Percentiles rank a stretch among this genome's conserved stretches.
Conservation (phyloP, 2,888 invertebrate species). For the Agriopis marginaria region DNA sequence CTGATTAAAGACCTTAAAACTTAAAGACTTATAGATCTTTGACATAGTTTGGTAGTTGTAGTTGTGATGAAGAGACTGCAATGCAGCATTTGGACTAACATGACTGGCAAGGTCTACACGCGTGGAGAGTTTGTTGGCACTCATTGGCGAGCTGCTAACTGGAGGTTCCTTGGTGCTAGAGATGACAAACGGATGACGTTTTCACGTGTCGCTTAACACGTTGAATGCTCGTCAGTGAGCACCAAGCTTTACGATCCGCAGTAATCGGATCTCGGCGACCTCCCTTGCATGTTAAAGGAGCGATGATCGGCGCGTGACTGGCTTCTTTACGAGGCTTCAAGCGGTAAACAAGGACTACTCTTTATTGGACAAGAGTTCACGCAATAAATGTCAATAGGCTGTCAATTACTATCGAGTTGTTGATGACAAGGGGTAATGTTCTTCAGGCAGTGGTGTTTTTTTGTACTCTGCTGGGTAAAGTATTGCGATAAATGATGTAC, state of each 20-base stretch:
- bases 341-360: constrained; percentile 10
- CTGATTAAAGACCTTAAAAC: too few relatives aligned
- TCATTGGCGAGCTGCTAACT: too few relatives aligned
- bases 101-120: too few relatives aligned
- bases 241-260: constrained; percentile 2
- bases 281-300: neutral
- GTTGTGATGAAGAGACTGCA: too few relatives aligned
- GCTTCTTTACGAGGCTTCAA: constrained; percentile 6
- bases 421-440: neutral
- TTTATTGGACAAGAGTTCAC: neutral
- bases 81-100: too few relatives aligned
- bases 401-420: constrained; percentile 14
- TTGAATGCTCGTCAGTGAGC: neutral
- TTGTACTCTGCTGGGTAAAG: neutral
- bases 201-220: neutral
- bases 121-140: too few relatives aligned
- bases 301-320: constrained; percentile 13
- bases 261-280: constrained; percentile 11
- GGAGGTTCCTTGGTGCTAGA: neutral
- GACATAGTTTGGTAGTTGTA: too few relatives aligned
- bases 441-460: neutral
- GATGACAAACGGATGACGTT: neutral
- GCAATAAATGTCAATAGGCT: constrained; percentile 19
- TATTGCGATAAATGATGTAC: neutral
- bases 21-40: too few relatives aligned